Percentiles rank a stretch among this genome's conserved stretches.
These are phyloP conservation scores for Acrobeloides nanus DNA, from an alignment of 2,888 invertebrate genomes.

Conservation along the genomic window DNA sequence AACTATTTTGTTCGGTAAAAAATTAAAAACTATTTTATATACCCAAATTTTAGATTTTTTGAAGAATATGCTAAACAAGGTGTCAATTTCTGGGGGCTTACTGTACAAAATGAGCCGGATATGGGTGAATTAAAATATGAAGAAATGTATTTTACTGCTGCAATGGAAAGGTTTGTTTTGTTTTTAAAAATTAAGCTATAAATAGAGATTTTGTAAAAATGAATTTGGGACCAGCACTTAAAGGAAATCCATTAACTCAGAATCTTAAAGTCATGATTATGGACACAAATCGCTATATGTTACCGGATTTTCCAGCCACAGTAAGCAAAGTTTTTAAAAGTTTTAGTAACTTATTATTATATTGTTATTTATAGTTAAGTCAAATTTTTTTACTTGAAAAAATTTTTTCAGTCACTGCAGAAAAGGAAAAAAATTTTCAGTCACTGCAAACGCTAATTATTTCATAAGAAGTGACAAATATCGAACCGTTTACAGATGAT, in stretches of 20 bases:
- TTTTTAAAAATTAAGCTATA: no score
- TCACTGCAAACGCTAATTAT: no score
- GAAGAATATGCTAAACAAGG: constrained; percentile 68
- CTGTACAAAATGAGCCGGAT: constrained; percentile 73
- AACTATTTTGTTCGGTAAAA: constrained; percentile 61
- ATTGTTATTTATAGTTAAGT: no score
- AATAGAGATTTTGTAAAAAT: constrained; percentile 19
- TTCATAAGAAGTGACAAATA: no score
- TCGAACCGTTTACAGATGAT: no score
- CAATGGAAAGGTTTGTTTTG: no score
- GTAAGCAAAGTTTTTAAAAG: constrained; percentile 19
- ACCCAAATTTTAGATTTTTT: constrained; percentile 63
- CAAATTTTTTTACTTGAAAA: no score
- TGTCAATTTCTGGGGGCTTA: constrained; percentile 68
- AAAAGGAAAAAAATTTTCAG: no score
- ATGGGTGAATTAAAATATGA: no score
- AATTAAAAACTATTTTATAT: constrained; percentile 1
- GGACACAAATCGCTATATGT: constrained; percentile 19
- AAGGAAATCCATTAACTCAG: constrained; percentile 13
- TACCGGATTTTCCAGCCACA: constrained; percentile 15
- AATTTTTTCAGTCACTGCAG: no score
- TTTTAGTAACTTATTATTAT: no score
- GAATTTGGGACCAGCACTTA: constrained; percentile 15
- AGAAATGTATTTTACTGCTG: no score
- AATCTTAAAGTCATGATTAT: constrained; percentile 29